Conservation (phyloP, 2,113 vertebrate species). For the Mus musculus region DNA sequence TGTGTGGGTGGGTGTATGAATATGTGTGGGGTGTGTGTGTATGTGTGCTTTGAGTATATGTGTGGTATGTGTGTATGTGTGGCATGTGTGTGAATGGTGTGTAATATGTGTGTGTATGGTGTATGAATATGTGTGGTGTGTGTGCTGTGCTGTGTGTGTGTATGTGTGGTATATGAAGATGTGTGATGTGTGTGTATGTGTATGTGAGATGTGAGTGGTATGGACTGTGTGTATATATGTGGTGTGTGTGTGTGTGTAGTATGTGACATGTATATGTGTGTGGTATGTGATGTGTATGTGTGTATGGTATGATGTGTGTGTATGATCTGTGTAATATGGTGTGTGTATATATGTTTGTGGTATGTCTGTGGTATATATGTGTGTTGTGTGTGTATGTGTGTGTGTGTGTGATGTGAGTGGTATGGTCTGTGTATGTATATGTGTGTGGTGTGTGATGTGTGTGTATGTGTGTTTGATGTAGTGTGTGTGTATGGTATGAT, state of each 20-base stretch:
- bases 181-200: too few relatives aligned
- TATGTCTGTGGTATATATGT: neutral
- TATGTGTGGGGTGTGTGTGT: neutral
- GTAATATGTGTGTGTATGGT: neutral
- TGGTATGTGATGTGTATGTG: neutral
- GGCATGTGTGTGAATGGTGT: neutral
- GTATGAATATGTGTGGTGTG: too few relatives aligned
- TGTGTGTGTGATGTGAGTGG: neutral
- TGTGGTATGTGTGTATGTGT: neutral
- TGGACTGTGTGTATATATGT: neutral
- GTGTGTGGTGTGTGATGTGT: neutral
- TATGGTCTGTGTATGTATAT: neutral
- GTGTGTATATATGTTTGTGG: neutral
- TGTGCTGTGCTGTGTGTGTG: too few relatives aligned
- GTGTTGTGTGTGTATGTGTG: neutral
- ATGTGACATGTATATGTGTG: neutral
- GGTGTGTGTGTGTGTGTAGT: neutral
- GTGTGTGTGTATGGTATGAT: neutral
- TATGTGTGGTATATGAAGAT: neutral
- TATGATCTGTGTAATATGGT: too few relatives aligned
- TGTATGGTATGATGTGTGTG: neutral
- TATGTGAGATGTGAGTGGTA: neutral
- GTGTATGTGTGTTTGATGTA: neutral
- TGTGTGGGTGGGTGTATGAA: neutral
- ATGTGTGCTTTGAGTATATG: too few relatives aligned